Percentiles rank a stretch among this genome's conserved stretches.
Conservation (phyloP, 2,888 invertebrate genomes). For the Caenorhabditis virilis region DNA sequence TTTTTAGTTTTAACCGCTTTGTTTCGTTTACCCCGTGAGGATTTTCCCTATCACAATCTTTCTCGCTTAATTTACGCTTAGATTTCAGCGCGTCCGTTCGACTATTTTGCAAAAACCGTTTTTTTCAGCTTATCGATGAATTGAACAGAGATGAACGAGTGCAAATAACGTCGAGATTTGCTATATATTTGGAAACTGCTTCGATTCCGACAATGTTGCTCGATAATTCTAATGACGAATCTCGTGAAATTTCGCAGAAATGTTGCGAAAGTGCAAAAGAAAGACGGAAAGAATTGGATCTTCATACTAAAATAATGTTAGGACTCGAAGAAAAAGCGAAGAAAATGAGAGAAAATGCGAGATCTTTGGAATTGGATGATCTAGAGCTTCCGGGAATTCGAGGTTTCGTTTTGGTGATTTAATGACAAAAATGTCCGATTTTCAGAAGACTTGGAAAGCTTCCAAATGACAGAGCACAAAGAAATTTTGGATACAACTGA, state of each 20-base stretch:
- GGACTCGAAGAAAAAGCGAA: slow-evolving; percentile 4
- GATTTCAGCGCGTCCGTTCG: too few species aligned
- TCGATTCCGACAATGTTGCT: slow-evolving; percentile 22
- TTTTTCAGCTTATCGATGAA: slow-evolving; percentile 17
- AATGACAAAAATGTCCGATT: slow-evolving; percentile 8
- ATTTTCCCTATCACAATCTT: too few species aligned
- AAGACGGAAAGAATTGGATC: slow-evolving; percentile 13
- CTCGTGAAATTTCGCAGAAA: slow-evolving; percentile 8
- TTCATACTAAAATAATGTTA: too few species aligned
- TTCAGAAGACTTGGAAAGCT: slow-evolving; percentile 5
- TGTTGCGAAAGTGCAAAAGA: slow-evolving; percentile 19
- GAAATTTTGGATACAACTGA: slow-evolving; percentile 14
- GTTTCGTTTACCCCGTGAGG: too few species aligned
- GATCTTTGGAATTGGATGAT: slow-evolving; percentile 18
- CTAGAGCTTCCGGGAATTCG: slow-evolving; percentile 32
- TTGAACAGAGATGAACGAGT: slow-evolving; percentile 15
- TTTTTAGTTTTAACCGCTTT: background rate
- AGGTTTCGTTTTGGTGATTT: slow-evolving; percentile 6
- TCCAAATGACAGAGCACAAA: background rate
- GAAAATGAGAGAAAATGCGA: slow-evolving; percentile 14
- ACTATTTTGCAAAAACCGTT: background rate
- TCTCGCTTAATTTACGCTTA: too few species aligned
- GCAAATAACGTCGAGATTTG: slow-evolving; percentile 22
- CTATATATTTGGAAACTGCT: slow-evolving; percentile 25
- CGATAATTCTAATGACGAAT: too few species aligned